phyloP scores from a whole-genome alignment of 35 echinoderm and acorn worm species.

The Holothuria glaberrima region DNA sequence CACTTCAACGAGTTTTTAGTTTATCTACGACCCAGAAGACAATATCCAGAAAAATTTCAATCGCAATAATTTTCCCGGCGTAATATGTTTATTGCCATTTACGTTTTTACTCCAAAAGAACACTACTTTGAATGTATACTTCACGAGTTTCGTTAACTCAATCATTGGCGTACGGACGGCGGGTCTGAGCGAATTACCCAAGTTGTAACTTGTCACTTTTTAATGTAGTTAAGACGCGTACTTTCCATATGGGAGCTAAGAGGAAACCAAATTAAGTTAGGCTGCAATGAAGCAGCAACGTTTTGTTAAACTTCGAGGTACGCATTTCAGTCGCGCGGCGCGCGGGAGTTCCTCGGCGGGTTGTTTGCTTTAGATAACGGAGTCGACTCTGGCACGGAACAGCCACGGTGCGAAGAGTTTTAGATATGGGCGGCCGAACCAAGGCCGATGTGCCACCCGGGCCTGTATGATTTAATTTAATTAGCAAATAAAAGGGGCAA shows the following conservation, averaged over 20 bases:
- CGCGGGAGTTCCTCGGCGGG: constrained; percentile 44
- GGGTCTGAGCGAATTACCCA: constrained; percentile 22
- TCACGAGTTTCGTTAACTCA: constrained; percentile 15
- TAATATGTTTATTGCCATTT: no score
- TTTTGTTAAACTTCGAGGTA: constrained; percentile 32
- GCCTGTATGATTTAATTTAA: constrained; percentile 42
- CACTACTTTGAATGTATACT: background rate
- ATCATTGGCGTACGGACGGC: constrained; percentile 8
- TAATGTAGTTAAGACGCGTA: constrained; percentile 50
- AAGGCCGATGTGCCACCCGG: constrained; percentile 42
- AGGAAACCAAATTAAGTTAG: constrained; percentile 47
- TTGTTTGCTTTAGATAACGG: constrained; percentile 45
- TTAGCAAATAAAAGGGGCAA: constrained; percentile 50
- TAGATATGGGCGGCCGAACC: constrained; percentile 43
- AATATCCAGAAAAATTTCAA: no score
- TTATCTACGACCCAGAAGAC: no score
- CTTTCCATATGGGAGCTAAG: constrained; percentile 52
- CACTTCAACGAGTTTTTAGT: constrained; percentile 4
- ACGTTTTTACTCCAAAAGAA: no score
- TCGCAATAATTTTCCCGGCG: no score
- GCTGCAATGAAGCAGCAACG: constrained; percentile 3
- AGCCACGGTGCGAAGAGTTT: constrained; percentile 52
- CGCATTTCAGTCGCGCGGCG: constrained; percentile 44
- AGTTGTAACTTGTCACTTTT: constrained; percentile 56
- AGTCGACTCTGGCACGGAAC: constrained; percentile 31